Base-by-base conservation (phyloP, 2,888 invertebrate genomes). In the Entomobrya multifasciata region DNA sequence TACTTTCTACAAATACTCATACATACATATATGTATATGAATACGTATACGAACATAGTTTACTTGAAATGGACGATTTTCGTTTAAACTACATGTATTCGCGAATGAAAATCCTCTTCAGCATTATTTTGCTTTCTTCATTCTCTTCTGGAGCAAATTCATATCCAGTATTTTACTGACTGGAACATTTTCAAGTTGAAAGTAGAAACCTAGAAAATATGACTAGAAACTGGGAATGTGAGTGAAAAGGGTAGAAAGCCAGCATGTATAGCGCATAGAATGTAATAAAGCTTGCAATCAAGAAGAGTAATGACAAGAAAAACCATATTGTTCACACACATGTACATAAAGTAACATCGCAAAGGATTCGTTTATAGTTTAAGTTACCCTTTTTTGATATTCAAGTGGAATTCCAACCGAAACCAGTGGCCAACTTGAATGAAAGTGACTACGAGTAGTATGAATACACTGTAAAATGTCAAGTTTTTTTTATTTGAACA, bases 271-370 rank as follows among this genome's bases (percentile, higher is more conserved):
- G 60, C 60, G n/a, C n/a, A n/a, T n/a, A n/a, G n/a, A n/a, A 30
- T 27, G 57, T 60, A 60, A 60, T 60, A 60, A 60, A 60, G 57
- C 57, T 25, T 60, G 60, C 30, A 60, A 60, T 30, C 27, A 60
- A 60, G 27, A 60, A 60, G 60, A 30, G 30, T 60, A 60, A 60
- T 60, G 57, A 60, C 13, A 55, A 55, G 57, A 60, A 27, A 60
- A 60, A 60, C 27, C 60, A n/a, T 60, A 60, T 60, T 60, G 60
- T 30, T n/a, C 60, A 30, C 25, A 22, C 22, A 57, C 6, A 57
- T 15, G 25, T 4, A 55, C 20, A 20, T 22, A 20, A 8, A 55
- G 20, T 20, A 15, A n/a, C 49, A n/a, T n/a, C n/a, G n/a, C n/a
- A n/a, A n/a, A n/a, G n/a, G n/a, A n/a, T n/a, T n/a, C n/a, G n/a